These are phyloP conservation scores for Danio choprae DNA, from an alignment of 2,797 vertebrate genomes.

Conservation along the genomic window DNA sequence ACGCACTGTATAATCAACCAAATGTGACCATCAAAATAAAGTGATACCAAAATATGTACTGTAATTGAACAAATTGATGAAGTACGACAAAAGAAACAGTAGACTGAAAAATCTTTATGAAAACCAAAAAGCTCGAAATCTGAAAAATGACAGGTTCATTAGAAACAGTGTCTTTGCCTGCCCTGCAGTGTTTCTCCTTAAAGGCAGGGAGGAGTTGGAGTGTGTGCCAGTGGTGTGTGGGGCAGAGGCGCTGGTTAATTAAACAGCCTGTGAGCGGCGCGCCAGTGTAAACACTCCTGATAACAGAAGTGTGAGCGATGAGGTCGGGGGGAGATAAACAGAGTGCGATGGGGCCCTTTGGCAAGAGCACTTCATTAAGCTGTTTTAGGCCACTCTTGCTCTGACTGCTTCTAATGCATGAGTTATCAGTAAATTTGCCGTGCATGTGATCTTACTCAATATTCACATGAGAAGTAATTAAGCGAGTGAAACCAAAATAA, in stretches of 20 bases:
- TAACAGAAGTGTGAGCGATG: constrained; percentile 60
- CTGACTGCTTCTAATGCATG: constrained; percentile 61
- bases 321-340: constrained; percentile 65
- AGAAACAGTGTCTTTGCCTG: too few species aligned
- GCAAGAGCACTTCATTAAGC: constrained; percentile 74
- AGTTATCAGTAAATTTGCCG: constrained; percentile 63
- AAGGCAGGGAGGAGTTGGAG: constrained; percentile 26
- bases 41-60: too few species aligned
- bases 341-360: constrained; percentile 68
- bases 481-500: constrained; percentile 54
- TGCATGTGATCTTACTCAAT: constrained; percentile 61
- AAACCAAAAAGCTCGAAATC: too few species aligned
- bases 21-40: too few species aligned
- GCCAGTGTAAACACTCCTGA: constrained; percentile 72
- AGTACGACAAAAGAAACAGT: too few species aligned
- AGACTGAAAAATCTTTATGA: too few species aligned
- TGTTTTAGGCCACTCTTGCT: constrained; percentile 66
- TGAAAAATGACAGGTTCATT: too few species aligned
- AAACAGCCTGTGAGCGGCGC: constrained; percentile 66
- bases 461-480: constrained; percentile 65
- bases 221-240: constrained; percentile 35
- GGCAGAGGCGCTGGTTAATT: constrained; percentile 63
- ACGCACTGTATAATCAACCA: too few species aligned
- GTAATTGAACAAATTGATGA: too few species aligned
- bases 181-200: background rate